Percentiles rank a stretch among this genome's conserved stretches.
Conservation (phyloP, 2,888 invertebrate species). For the Drosophila conformis region DNA sequence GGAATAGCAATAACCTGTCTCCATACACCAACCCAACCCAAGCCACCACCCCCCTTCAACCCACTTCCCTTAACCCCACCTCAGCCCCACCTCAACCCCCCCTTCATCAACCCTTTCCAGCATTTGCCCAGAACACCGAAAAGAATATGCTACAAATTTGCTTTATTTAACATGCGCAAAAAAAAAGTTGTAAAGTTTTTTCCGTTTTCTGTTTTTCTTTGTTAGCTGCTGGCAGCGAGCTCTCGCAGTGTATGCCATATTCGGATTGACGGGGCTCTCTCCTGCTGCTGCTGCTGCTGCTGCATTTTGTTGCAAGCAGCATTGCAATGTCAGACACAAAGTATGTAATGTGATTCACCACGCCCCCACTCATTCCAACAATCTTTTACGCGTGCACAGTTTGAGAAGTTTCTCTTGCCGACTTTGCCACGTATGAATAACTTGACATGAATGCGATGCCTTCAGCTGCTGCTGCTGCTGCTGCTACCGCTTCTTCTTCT, state of each 20-base stretch:
- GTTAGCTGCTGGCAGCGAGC: neutral
- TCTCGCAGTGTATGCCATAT: slow-evolving; percentile 1
- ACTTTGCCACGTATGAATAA: slow-evolving; percentile 61
- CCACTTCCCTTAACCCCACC: neutral
- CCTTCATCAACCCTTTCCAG: neutral
- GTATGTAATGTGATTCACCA: slow-evolving; percentile 62
- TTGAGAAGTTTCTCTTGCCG: slow-evolving; percentile 36
- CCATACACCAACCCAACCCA: slow-evolving; percentile 11
- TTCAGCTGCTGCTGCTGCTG: neutral
- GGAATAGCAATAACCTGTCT: slow-evolving; percentile 47
- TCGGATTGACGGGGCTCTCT: neutral
- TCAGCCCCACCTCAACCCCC: neutral
- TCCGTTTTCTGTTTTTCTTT: neutral
- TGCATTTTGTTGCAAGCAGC: slow-evolving; percentile 28
- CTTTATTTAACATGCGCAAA: slow-evolving; percentile 71
- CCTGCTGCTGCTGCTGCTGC: neutral
- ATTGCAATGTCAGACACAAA: slow-evolving; percentile 52
- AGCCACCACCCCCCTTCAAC: neutral
- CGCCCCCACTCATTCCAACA: neutral
- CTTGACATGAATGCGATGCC: slow-evolving; percentile 44
- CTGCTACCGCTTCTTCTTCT: neutral
- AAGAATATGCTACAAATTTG: slow-evolving; percentile 74
- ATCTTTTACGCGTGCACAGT: slow-evolving; percentile 20
- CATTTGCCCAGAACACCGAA: slow-evolving; percentile 27
- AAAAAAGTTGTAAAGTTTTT: slow-evolving; percentile 69